Evolutionary conservation across 2,113 vertebrate species (phyloP), one percentile per base, ranked within the genome.

Genomic region (Lophura nycthemera): DNA sequence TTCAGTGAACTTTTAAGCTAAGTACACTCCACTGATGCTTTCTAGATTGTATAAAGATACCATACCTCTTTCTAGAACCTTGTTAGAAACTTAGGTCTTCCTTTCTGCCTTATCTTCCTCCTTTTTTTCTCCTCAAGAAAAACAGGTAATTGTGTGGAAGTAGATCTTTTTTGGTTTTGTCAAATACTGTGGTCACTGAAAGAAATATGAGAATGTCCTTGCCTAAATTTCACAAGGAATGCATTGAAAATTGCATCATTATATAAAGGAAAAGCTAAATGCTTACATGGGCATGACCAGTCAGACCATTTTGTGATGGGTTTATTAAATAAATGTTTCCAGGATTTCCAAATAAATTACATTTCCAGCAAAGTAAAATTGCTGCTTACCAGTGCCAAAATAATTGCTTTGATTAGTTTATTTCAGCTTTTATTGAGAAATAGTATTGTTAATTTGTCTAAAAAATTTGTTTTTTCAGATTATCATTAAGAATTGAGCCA

Each of bases 401-500:
- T 71, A 93, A 71, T 75, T 67, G n/a, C 30, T 75, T 75, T 74
- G 30, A 88, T 86, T 43, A 43, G 48, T 74, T 93, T 83, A 57
- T 77, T 78, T 92, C 32, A 73, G 59, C 47, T 63, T 86, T 7
- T 57, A 10, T 21, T 93, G 65, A 90, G 73, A 63, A 54, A 1
- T 1, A 12, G 56, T 63, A 77, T 29, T 66, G 27, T 94, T 97
- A 91, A 97, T 71, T 71, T 90, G 52, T 77, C 88, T 86, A 89
- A 94, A 95, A 94, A 89, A 78, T 96, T 95, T 95, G 67, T 77
- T 93, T 98, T 98, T 86, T 63, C 98, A 99, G 99, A 90, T 96
- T 99, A 48, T 99, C 99, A 45, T 97, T 99, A 97, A 98, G 98
- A 97, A 99, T 99, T 59, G 99, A 99, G 95, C 98, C 99, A 34